These are phyloP conservation scores for Schizaphis graminum DNA, from an alignment of 2,888 invertebrate genomes.

Conservation along the genomic window DNA sequence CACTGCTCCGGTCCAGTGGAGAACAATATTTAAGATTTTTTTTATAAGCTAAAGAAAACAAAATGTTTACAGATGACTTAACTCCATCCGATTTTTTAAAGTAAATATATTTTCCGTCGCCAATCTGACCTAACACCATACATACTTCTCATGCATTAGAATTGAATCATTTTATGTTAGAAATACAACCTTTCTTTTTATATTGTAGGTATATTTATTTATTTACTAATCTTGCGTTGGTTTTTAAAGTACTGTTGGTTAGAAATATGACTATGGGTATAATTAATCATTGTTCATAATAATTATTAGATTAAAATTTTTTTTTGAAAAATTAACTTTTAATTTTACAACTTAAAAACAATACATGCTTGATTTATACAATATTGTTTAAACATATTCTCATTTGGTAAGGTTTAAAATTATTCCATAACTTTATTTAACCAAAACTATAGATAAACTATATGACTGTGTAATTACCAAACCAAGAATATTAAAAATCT, in stretches of 20 bases:
- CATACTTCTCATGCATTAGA: neutral
- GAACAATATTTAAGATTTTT: constrained; percentile 10
- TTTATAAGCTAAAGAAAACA: neutral
- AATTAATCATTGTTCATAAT: neutral
- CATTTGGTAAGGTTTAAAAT: too few species aligned
- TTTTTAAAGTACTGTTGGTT: neutral
- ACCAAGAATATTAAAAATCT: neutral
- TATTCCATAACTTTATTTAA: neutral
- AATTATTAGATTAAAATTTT: neutral
- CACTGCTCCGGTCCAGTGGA: neutral
- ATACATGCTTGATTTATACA: too few species aligned
- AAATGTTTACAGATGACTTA: neutral
- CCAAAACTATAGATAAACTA: neutral
- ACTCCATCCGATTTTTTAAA: neutral
- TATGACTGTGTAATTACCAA: neutral
- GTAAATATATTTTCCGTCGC: neutral
- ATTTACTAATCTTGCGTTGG: neutral
- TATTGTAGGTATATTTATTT: neutral
- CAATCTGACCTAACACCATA: neutral
- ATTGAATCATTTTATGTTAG: neutral
- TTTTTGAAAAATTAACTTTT: neutral
- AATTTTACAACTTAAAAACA: too few species aligned
- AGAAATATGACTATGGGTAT: neutral
- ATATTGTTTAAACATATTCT: too few species aligned
- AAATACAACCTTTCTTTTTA: neutral